phyloP scores from a whole-genome alignment of 2,113 vertebrate genomes.

The Campylomormyrus numenius region DNA sequence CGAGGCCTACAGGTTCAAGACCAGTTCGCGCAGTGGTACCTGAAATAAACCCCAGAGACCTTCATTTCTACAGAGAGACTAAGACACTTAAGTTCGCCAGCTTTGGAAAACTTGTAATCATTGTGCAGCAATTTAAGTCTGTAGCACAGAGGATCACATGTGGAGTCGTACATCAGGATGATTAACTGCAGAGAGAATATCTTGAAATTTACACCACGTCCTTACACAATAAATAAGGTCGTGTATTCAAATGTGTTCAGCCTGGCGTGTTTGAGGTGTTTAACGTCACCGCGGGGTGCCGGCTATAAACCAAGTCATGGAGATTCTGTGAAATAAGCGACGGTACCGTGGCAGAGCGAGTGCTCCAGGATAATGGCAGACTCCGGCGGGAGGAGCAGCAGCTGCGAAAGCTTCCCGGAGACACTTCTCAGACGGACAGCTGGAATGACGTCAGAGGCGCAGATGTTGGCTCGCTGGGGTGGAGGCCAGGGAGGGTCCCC shows the following conservation, averaged over 20 bases:
- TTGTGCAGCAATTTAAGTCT: not conserved
- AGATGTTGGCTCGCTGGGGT: conserved; percentile 25
- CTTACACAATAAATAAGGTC: not conserved
- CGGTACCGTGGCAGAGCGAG: not conserved
- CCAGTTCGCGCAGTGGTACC: not conserved
- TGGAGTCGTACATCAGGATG: not conserved
- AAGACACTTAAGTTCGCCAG: not conserved
- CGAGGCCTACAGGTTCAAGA: not conserved
- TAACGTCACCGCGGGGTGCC: not conserved
- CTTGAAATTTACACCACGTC: not conserved
- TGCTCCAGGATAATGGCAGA: not conserved
- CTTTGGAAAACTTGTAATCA: not conserved
- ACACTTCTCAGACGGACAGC: not conserved
- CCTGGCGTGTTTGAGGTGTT: not conserved
- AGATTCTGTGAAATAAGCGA: not conserved
- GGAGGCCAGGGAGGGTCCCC: conserved; percentile 17
- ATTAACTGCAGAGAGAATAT: not conserved
- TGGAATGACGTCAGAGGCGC: conserved; percentile 20
- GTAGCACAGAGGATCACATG: not conserved
- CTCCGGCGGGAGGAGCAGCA: not conserved
- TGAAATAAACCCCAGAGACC: conserved; percentile 17
- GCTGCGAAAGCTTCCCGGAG: conserved; percentile 6
- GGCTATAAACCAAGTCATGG: not conserved
- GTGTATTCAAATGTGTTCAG: not conserved
- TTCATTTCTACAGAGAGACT: not conserved